Evolutionary conservation across 2,888 invertebrate genomes (phyloP).

Genomic region (Choreutis nemorana): DNA sequence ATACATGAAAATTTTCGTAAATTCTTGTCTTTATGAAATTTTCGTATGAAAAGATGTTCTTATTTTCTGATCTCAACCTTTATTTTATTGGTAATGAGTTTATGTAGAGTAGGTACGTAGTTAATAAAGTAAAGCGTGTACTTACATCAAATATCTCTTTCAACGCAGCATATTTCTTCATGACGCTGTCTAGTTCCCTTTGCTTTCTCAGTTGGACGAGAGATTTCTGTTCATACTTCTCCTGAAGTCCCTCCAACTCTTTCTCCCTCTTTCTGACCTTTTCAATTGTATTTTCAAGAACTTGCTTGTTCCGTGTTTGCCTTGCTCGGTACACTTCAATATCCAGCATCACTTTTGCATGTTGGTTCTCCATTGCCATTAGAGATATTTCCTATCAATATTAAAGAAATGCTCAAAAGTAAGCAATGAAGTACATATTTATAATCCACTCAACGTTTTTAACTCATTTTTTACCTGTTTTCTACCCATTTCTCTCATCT

Average conservation of each 20-base stretch:
- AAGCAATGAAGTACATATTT: neutral
- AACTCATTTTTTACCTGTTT: slow-evolving; percentile 48
- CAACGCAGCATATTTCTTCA: slow-evolving; percentile 33
- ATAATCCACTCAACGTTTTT: neutral
- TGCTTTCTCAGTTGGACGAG: slow-evolving; percentile 39
- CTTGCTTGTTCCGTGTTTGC: slow-evolving; percentile 34
- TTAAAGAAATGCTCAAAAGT: neutral
- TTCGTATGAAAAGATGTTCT: too few relatives aligned
- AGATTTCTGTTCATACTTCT: slow-evolving; percentile 32
- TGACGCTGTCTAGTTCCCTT: slow-evolving; percentile 40
- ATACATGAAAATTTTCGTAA: too few relatives aligned
- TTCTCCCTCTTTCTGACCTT: slow-evolving; percentile 37
- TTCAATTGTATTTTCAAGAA: slow-evolving; percentile 30
- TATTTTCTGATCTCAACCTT: too few relatives aligned
- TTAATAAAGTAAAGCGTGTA: too few relatives aligned
- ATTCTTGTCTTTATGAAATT: too few relatives aligned
- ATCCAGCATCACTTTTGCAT: slow-evolving; percentile 64
- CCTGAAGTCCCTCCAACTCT: slow-evolving; percentile 35
- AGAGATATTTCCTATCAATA: slow-evolving; percentile 57
- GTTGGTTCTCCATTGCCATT: slow-evolving; percentile 63
- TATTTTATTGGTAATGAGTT: too few relatives aligned
- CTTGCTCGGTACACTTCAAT: slow-evolving; percentile 60
- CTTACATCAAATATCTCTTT: slow-evolving; percentile 54
- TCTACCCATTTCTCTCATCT: slow-evolving; percentile 53
- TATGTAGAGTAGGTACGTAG: too few relatives aligned